These are phyloP conservation scores for Dorcus parallelipipedus DNA, from an alignment of 2,888 invertebrate species.

Conservation along the genomic window DNA sequence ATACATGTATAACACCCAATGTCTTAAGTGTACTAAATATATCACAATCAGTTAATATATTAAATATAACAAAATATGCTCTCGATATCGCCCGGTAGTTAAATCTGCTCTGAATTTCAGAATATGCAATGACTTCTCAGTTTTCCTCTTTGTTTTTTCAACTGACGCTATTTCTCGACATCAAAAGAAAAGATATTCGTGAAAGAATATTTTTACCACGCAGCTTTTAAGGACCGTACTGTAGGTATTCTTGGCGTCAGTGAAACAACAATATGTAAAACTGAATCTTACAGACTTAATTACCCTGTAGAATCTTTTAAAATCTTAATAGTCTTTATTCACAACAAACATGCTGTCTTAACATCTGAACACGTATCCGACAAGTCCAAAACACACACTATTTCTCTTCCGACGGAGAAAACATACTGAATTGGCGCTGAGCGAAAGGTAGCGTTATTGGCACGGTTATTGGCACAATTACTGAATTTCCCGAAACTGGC, in stretches of 20 bases:
- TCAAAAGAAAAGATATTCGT: too few species aligned
- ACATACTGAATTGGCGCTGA: slow-evolving; percentile 20
- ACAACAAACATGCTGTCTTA: neutral
- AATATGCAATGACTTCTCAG: too few species aligned
- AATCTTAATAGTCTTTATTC: neutral
- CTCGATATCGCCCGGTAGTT: neutral
- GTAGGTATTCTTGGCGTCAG: too few species aligned
- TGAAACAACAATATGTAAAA: too few species aligned
- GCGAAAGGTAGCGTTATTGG: slow-evolving; percentile 30
- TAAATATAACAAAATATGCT: slow-evolving; percentile 4
- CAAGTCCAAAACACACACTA: neutral
- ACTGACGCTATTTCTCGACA: too few species aligned
- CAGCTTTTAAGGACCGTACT: too few species aligned
- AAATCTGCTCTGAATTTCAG: too few species aligned
- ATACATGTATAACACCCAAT: slow-evolving; percentile 6
- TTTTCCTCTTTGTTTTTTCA: too few species aligned
- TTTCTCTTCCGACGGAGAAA: slow-evolving; percentile 12
- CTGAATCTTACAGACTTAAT: neutral
- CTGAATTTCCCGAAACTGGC: slow-evolving; percentile 31
- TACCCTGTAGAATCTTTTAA: neutral
- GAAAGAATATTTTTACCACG: too few species aligned
- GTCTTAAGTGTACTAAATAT: neutral
- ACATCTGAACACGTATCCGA: neutral
- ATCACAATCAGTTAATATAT: slow-evolving; percentile 5
- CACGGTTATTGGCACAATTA: slow-evolving; percentile 36